Base-by-base conservation (phyloP, 2,113 vertebrate genomes). In the Vulpes lagopus region DNA sequence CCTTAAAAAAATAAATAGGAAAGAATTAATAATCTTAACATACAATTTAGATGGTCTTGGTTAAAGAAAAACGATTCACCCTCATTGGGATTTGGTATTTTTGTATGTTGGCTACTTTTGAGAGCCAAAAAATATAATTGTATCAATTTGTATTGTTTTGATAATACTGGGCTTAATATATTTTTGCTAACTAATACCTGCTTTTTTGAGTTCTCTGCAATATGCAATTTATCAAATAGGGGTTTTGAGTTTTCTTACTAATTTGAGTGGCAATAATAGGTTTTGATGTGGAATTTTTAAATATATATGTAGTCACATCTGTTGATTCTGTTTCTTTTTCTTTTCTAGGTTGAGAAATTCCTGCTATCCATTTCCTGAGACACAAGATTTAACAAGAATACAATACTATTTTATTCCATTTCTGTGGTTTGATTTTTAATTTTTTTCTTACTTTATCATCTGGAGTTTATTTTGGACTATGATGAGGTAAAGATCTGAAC, bases 11-110 rank as follows among this genome's bases (percentile, higher is more conserved):
- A 43, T 43, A 78, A 78, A 25, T 43, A 79, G 8, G 55, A 90
- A 73, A 85, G 60, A 89, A 76, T 1, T 64, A 17, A 62, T 20
- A 96, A 57, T 89, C 12, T 80, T 92, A 95, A 14, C 22, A 74
- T 23, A 82, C 8, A 64, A 22, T 32, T 80, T 79, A 62, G 38
- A 79, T 8, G 51, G 51, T 89, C 17, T 67, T 84, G n/a, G 11
- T 94, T 59, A 53, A 91, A 91, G 22, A 86, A 86, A 98, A 95
- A 83, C 27, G 16, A 83, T 76, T 95, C 20, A 89, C 10, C 62
- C 51, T 94, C 19, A 94, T 20, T 38, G 59, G 20, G 20, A 94
- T 67, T 91, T 94, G 11, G 19, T 53, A 60, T 59, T 94, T 94
- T 92, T 69, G 38, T 32, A 83, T 80, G 8, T 64, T 51, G 30